A percentile compares a stretch with the other conserved stretches of the same genome.
Conservation (phyloP, 2,797 vertebrate species). For the Thamnophis elegans region DNA sequence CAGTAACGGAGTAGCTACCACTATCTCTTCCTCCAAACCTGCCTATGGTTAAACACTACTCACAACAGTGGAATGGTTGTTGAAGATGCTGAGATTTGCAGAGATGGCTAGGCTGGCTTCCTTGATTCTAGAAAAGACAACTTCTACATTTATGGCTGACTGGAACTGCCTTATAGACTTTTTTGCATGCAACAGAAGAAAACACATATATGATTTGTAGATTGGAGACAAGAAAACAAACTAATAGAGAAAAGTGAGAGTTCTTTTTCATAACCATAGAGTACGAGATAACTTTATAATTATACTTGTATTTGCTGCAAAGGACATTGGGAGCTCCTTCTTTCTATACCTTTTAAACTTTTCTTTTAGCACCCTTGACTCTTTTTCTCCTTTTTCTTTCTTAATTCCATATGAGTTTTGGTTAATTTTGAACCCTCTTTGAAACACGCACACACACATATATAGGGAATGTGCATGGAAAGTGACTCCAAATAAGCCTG, state of each 20-base stretch:
- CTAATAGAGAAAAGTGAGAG: neutral
- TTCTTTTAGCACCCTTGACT: neutral
- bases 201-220: neutral
- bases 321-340: neutral
- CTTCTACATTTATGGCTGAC: neutral
- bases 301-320: neutral
- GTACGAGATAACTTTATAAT: neutral
- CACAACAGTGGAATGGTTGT: neutral
- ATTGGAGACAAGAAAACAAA: neutral
- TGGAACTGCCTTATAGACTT: neutral
- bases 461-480: neutral
- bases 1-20: too few relatives aligned
- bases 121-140: neutral
- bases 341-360: neutral
- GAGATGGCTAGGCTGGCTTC: neutral
- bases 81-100: neutral
- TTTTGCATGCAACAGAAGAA: neutral
- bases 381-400: neutral
- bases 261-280: neutral
- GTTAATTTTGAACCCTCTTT: neutral
- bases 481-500: neutral
- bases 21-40: too few relatives aligned
- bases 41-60: too few relatives aligned
- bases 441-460: neutral
- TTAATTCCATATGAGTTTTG: neutral